Percentiles rank a stretch among this genome's conserved stretches.
Evolutionary conservation across 2,888 invertebrate genomes (phyloP).

Genomic region (Polyommatus icarus): DNA sequence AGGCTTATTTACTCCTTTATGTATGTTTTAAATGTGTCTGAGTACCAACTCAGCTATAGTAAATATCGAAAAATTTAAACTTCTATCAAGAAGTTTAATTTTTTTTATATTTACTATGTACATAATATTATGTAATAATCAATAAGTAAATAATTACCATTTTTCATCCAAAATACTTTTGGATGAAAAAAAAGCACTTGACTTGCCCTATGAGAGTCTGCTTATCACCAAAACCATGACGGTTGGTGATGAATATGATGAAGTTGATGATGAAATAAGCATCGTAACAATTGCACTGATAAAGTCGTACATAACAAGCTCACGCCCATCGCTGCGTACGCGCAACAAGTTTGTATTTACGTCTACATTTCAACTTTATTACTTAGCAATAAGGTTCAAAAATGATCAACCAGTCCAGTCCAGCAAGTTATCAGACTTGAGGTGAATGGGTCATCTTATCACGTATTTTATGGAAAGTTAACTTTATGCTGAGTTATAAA

Average conservation of each 20-base stretch:
- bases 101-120: too few species aligned
- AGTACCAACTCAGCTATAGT: too few species aligned
- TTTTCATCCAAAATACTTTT: too few species aligned
- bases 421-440: not conserved
- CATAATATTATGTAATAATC: too few species aligned
- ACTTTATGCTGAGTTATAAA: not conserved
- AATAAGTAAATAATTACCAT: too few species aligned
- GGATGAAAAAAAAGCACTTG: too few species aligned
- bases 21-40: too few species aligned
- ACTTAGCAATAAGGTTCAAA: not conserved
- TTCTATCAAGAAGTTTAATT: too few species aligned
- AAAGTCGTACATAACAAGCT: not conserved
- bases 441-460: conserved; percentile 3
- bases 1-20: too few species aligned
- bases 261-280: conserved; percentile 16
- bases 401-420: not conserved
- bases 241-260: not conserved
- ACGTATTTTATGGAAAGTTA: not conserved
- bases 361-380: not conserved
- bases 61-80: too few species aligned
- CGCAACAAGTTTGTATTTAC: not conserved
- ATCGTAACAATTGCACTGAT: conserved; percentile 17
- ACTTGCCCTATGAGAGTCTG: too few species aligned
- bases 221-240: not conserved
- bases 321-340: conserved; percentile 3